Conservation (phyloP, 2,797 vertebrate genomes). For the Neoniphon sammara region DNA sequence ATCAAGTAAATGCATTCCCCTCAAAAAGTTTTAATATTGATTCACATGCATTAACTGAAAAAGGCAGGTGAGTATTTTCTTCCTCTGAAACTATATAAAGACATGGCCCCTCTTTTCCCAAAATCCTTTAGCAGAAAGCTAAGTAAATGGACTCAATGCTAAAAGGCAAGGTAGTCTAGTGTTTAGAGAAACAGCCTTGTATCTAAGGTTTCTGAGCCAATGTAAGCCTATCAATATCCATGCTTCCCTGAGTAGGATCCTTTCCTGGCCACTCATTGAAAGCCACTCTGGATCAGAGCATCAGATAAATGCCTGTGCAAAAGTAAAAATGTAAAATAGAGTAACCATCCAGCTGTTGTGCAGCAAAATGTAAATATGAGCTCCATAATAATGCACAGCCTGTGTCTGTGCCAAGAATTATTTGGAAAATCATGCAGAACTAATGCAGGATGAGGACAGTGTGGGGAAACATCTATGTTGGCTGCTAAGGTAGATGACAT, state of each 20-base stretch:
- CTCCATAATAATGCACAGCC: not conserved
- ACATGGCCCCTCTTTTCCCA: conserved; percentile 7
- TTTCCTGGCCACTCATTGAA: no score
- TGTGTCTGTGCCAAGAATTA: not conserved
- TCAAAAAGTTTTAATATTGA: conserved; percentile 67
- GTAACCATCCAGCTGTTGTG: not conserved
- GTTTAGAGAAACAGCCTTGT: no score
- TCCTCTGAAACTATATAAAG: not conserved
- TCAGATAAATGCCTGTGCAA: no score
- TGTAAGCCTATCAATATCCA: conserved; percentile 6
- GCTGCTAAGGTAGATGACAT: conserved; percentile 1
- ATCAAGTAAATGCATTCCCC: conserved; percentile 59
- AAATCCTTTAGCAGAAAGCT: conserved; percentile 25
- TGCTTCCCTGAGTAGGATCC: not conserved
- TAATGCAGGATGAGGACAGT: not conserved
- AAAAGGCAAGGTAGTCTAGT: no score
- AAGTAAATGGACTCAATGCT: conserved; percentile 6
- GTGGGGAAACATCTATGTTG: not conserved
- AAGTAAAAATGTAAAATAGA: no score
- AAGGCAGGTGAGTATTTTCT: conserved; percentile 26
- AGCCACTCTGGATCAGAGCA: no score
- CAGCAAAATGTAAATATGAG: not conserved
- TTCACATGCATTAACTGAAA: conserved; percentile 41
- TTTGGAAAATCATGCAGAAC: conserved; percentile 1
- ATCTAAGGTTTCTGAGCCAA: no score